Percentiles rank a stretch among this genome's conserved stretches.
phyloP scores from a whole-genome alignment of 2,888 invertebrate genomes.

The Camptogramma bilineatum region DNA sequence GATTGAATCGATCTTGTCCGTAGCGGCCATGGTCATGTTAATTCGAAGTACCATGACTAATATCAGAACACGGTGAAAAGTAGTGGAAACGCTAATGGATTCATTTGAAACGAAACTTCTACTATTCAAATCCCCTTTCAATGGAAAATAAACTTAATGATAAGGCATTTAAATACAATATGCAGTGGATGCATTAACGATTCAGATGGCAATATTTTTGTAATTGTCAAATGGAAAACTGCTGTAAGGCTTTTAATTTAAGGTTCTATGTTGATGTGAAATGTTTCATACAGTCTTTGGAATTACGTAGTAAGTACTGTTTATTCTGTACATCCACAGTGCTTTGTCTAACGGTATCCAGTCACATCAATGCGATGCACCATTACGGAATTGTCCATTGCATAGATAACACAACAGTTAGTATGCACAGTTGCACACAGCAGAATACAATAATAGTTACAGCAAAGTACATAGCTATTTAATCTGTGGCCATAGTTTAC shows the following conservation, averaged over 20 bases:
- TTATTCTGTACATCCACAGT: slow-evolving; percentile 8
- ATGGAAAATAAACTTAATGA: slow-evolving; percentile 9
- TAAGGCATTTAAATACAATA: background rate
- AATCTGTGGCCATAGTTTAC: slow-evolving; percentile 19
- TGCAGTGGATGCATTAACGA: background rate
- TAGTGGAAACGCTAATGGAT: slow-evolving; percentile 29
- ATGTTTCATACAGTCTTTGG: background rate
- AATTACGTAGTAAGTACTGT: background rate
- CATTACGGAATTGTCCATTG: slow-evolving; percentile 12
- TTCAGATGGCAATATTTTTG: background rate
- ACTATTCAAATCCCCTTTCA: slow-evolving; percentile 1
- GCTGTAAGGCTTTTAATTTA: background rate
- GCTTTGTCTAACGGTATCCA: slow-evolving; percentile 22
- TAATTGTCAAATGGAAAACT: slow-evolving; percentile 3
- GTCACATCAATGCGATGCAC: slow-evolving; percentile 11
- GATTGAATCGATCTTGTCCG: background rate
- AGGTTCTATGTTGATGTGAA: background rate
- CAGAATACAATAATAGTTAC: slow-evolving; percentile 1
- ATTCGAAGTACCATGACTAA: slow-evolving; percentile 30
- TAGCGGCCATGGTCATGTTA: slow-evolving; percentile 12
- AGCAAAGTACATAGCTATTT: slow-evolving; percentile 4
- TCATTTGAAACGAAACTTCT: slow-evolving; percentile 25
- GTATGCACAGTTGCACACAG: slow-evolving; percentile 2
- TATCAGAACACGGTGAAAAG: slow-evolving; percentile 12
- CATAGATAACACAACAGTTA: slow-evolving; percentile 14